Evolutionary conservation across 2,888 invertebrate genomes (phyloP), one percentile per base, ranked within the genome.

Genomic region (Eledona agricola): DNA sequence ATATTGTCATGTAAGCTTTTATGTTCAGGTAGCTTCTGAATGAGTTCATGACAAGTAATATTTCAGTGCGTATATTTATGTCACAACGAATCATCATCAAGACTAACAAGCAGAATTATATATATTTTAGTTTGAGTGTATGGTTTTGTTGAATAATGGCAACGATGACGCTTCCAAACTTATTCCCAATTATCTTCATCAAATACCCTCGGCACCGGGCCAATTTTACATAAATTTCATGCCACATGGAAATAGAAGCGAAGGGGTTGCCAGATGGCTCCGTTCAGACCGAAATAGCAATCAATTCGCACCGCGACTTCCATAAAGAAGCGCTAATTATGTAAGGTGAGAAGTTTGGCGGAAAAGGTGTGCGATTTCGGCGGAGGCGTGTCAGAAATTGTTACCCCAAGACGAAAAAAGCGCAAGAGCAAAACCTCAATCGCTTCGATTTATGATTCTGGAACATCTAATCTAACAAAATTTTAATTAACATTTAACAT

Each of bases 21-120:
- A 19, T 20, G 26, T 22, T 12, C 50, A 50, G 50, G 50, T 50
- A 50, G 50, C 50, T 50, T 19, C 50, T 50, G 52, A 62, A 61
- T 55, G 42, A 58, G 52, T 55, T 52, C 55, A 58, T 58, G 58
- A 53, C 55, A 52, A 53, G 58, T 42, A 58, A 58, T 58, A 58
- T 55, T 55, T 58, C 53, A 58, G 32, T 40, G 34, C 7, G 32
- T 12, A 25, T 50, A 7, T 3, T 3, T 10, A 9, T 34, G 6
- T 17, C 5, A 12, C 17, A 2, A 6, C 9, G 2, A 13, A 5
- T 11, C 40, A 6, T 42, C 19, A 7, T 31, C 29, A 5, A 9
- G 13, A 10, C 12, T 7, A 25, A 17, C 13, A 29, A 22, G n/a
- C n/a, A n/a, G n/a, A n/a, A n/a, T n/a, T n/a, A n/a, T n/a, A n/a